Percentiles rank a stretch among this genome's conserved stretches.
Conservation (phyloP, 2,797 vertebrate genomes). For the Remorina albescens region DNA sequence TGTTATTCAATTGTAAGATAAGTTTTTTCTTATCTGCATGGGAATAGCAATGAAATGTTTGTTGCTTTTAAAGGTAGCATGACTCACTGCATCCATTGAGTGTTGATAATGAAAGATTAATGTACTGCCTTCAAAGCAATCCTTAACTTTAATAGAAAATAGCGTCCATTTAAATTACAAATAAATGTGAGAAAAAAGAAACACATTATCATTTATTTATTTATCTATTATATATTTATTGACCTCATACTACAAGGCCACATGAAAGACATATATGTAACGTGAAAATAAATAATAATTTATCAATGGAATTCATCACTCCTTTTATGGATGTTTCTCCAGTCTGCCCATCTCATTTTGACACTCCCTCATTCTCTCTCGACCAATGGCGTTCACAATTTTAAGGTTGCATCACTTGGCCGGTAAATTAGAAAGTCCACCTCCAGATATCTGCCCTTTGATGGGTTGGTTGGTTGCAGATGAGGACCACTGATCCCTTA, state of each 20-base stretch:
- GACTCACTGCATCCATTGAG: not conserved
- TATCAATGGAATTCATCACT: slow-evolving; percentile 33
- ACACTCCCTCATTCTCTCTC: slow-evolving; percentile 35
- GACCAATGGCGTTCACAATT: slow-evolving; percentile 41
- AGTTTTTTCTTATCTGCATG: not conserved
- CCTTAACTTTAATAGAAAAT: not conserved
- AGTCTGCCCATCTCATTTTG: slow-evolving; percentile 46
- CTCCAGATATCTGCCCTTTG: slow-evolving; percentile 53
- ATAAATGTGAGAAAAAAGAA: not conserved
- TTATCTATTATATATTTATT: slow-evolving; percentile 1
- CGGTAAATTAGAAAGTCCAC: slow-evolving; percentile 49
- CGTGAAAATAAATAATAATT: slow-evolving; percentile 10
- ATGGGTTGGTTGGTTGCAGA: slow-evolving; percentile 42
- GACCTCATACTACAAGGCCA: slow-evolving; percentile 5
- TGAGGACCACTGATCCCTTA: slow-evolving; percentile 51
- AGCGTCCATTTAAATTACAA: not conserved
- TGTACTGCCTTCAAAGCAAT: not conserved
- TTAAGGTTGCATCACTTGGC: slow-evolving; percentile 54
- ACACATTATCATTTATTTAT: not conserved
- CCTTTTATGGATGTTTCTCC: slow-evolving; percentile 36
- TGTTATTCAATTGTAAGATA: no score
- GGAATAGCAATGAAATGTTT: not conserved
- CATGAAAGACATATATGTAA: not conserved
- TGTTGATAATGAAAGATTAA: not conserved
- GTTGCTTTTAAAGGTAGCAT: not conserved